Base-by-base conservation (phyloP, 23 tunicate genomes). In the Halocynthia roretzi region DNA sequence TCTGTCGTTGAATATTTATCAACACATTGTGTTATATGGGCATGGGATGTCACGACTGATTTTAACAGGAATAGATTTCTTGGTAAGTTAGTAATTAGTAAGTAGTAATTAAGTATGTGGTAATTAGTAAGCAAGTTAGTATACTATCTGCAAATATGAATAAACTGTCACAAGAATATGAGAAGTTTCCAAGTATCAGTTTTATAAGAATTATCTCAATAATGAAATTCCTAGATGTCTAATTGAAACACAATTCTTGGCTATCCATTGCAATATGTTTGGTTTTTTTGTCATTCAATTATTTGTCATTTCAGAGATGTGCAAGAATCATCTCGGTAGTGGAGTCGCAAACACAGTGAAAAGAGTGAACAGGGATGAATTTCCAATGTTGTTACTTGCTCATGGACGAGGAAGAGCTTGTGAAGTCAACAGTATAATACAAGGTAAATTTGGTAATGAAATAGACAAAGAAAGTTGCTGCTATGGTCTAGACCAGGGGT, bases 11-110 rank as follows among this genome's bases (percentile, higher is more conserved):
- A 68, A 53, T 89, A 67, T 77, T 18, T 96, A 18, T 70, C 79
- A 60, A 77, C 75, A 6, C 85, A 96, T 20, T 96, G 80, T 72
- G 81, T 96, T 15, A 72, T 71, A 61, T 96, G 99, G 99, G 96
- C 93, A 1, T 96, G 91, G 91, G 99, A 96, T 62, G 82, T 96
- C 56, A 96, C 99, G 6, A 62, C 91, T 44, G 81, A 75, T 61
- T 63, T 19, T 31, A 96, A 96, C 58, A 82, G 74, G 78, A 76
- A 85, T 21, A 82, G 81, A 53, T 21, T 74, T 53, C 78, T 74
- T n/a, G 78, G 78, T 74, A 56, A 53, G 78, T 54, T 14, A 11
- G 52, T 14, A 51, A 20, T 20, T 14, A 72, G 14, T 15, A 23
- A 50, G 77, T 72, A n/a, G n/a, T n/a, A n/a, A n/a, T n/a, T n/a